Evolutionary conservation across 2,888 invertebrate genomes (phyloP), one percentile per base, ranked within the genome.

Genomic region (Synergus itoensis): DNA sequence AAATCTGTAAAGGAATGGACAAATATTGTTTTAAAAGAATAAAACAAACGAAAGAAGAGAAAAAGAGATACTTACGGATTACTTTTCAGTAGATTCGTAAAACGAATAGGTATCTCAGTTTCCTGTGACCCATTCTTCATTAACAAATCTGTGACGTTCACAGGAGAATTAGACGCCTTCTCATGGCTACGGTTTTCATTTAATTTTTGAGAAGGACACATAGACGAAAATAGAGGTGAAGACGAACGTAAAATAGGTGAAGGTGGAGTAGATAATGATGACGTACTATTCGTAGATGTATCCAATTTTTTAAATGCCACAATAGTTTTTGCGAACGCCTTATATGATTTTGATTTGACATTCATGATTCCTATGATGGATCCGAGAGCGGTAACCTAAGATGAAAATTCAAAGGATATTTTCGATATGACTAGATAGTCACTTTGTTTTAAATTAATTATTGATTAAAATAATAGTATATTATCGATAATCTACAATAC

Each of bases 261-360:
- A 69, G 81, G 65, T 4, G 77, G 77, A n/a, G 79, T 18, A 43
- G 81, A 78, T 36, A 45, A 65, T 48, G 79, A 78, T 21, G 43
- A n/a, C 8, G 77, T 60, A 76, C 73, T 83, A 28, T 28, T 28
- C 40, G 77, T 83, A 5, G 79, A 79, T n/a, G 87, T 84, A 77
- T 88, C 89, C n/a, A 92, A 84, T 84, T 89, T 91, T 81, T 92
- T 91, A 28, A 92, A 90, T 4, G 88, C 81, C n/a, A 90, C 77
- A 63, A 84, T 75, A 83, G 63, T 81, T 85, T 80, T 48, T 62
- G 41, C 60, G 79, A 78, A 18, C 76, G 80, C 81, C 77, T 80
- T 86, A 79, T 77, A 57, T 1, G 83, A 82, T 65, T 82, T 84
- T 16, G 86, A 83, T 78, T 83, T 88, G 40, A 89, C 45, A 84